Conservation (phyloP, 2,113 vertebrate species). For the Apus apus region DNA sequence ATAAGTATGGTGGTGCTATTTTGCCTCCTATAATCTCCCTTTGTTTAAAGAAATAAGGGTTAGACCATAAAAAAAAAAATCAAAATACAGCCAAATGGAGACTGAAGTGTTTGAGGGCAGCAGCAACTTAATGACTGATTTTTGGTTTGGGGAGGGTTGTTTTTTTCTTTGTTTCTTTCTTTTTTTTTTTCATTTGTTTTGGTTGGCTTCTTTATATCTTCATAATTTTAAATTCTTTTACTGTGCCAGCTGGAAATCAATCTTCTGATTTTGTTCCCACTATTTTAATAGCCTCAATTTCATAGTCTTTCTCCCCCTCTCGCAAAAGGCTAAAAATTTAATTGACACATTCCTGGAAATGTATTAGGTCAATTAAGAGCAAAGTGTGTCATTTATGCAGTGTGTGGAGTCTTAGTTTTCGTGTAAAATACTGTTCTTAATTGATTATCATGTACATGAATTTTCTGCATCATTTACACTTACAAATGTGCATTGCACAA, state of each 20-base stretch:
- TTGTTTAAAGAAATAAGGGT: not conserved
- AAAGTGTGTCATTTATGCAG: conserved; percentile 51
- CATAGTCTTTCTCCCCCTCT: not conserved
- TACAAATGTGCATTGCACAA: conserved; percentile 56
- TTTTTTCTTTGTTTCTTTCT: too few species aligned
- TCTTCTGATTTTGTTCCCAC: conserved; percentile 59
- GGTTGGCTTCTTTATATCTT: conserved; percentile 19
- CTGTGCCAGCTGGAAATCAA: conserved; percentile 68
- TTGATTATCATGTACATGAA: conserved; percentile 61
- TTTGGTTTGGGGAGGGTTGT: not conserved
- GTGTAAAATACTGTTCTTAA: conserved; percentile 60
- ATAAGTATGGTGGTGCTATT: not conserved
- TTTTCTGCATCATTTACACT: conserved; percentile 56
- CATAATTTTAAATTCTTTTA: conserved; percentile 40
- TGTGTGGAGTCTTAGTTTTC: conserved; percentile 33
- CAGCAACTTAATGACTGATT: not conserved
- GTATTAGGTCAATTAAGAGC: conserved; percentile 64
- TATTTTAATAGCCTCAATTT: conserved; percentile 62
- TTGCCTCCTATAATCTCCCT: not conserved
- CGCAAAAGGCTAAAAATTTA: conserved; percentile 71
- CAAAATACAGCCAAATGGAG: accelerated
- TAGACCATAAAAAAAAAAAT: not conserved
- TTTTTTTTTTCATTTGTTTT: not conserved
- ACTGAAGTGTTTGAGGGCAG: not conserved
- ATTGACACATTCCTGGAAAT: conserved; percentile 74